Evolutionary conservation across 2,113 vertebrate species (phyloP), one percentile per base, ranked within the genome.

Genomic region (Murina feae): DNA sequence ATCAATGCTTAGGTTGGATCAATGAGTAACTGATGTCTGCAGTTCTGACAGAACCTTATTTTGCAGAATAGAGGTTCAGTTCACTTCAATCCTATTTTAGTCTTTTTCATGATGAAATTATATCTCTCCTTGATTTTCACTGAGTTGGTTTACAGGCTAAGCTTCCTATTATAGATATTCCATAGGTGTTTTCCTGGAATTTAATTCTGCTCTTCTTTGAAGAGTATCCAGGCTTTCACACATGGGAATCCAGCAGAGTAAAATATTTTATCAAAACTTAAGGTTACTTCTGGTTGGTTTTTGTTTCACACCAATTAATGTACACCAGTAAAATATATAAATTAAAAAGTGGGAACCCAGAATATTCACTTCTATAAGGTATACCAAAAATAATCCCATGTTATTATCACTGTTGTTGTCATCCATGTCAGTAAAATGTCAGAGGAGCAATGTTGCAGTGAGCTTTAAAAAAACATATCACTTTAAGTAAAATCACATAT

Each of bases 11-110:
- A 69, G 94, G 88, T 51, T 97, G 96, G 75, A 98, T 98, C 97
- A 97, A 97, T 98, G 98, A 95, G 55, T 96, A 97, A 96, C 96
- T 97, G 95, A 89, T 96, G 98, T 96, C 74, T 90, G 81, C 21
- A 69, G 83, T 96, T 95, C 58, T 60, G 58, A 94, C 74, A 93
- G 96, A 96, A 97, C 13, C 71, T 97, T 96, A 86, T 89, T 97
- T 97, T 96, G 88, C 94, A 98, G 94, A 98, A 95, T 58, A 97
- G 37, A 94, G 8, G 28, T 44, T 94, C n/a, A 42, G 44, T 75
- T 89, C 63, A 80, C 9, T 58, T 68, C 12, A 25, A 71, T 74
- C 39, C n/a, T 60, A 12, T n/a, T 86, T 93, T 49, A n/a, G 30
- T 47, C 32, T 55, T 94, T 90, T 95, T 91, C 11, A 58, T 23